Percentiles rank a stretch among this genome's conserved stretches.
These are phyloP conservation scores for Cyanoderma ruficeps DNA, from an alignment of 2,113 vertebrate species.

Conservation along the genomic window DNA sequence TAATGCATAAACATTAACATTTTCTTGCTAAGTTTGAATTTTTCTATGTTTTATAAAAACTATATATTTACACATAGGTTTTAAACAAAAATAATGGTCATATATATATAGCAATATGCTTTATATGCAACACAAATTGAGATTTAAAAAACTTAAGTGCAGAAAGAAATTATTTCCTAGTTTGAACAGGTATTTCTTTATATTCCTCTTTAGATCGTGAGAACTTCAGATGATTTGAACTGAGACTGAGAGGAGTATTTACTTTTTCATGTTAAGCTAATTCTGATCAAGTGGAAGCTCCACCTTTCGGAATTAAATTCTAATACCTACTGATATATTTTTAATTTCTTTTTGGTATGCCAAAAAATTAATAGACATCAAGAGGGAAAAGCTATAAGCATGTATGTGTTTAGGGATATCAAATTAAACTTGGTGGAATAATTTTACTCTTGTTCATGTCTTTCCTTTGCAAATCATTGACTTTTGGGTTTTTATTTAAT, in stretches of 20 bases:
- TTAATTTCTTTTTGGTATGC: background rate
- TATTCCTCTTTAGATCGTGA: background rate
- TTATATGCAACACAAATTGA: background rate
- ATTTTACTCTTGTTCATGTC: background rate
- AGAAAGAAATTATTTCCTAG: background rate
- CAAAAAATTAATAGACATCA: background rate
- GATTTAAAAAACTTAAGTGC: background rate
- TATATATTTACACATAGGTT: background rate
- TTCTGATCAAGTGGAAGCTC: background rate
- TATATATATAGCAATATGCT: background rate
- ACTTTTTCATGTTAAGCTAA: background rate
- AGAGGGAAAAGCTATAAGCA: background rate
- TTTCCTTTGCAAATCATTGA: background rate
- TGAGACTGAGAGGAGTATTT: background rate
- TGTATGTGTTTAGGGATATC: background rate
- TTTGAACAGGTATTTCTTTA: background rate
- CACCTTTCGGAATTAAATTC: background rate
- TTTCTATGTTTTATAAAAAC: background rate
- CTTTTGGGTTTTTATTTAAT: background rate
- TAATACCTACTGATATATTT: background rate
- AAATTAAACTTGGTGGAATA: background rate
- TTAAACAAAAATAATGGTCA: constrained; percentile 23
- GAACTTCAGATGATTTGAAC: background rate
- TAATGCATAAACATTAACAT: constrained; percentile 29
- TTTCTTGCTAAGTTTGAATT: constrained; percentile 10